Evolutionary conservation across 2,888 invertebrate species (phyloP), one percentile per base, ranked within the genome.

Genomic region (Platerodrilus igneus): DNA sequence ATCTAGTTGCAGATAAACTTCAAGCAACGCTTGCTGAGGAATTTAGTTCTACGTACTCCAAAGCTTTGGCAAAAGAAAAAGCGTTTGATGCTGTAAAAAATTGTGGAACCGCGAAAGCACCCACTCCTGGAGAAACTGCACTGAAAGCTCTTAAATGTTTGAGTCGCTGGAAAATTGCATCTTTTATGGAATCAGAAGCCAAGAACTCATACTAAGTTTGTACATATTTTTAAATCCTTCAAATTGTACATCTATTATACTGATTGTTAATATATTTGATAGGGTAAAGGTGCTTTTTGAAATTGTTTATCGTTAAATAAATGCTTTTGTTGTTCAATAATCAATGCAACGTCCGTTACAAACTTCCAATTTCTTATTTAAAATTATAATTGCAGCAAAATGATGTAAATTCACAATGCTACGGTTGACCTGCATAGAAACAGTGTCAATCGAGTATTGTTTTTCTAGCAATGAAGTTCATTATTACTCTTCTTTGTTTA

Each of bases 111-210:
- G 28, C 23, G 9, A 28, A 15, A 10, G 39, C 33, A 17, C 16
- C 8, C 6, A 33, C 21, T 16, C n/a, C 33, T 21, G 33, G 23
- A 3, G 27, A 39, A 17, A 33, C 39, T 8, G 8, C 33, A n/a
- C n/a, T 22, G 8, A 33, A 22, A 3, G n/a, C 33, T 16, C 5
- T 39, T 8, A 31, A 16, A n/a, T 39, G 39, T 11, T 18, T 39
- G 14, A 29, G 33, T 11, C 19, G 14, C 13, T 39, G 39, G 39
- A 39, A 39, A 22, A 17, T 16, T 6, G 28, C 33, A 14, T 14
- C 21, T 15, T 39, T 39, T 23, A 27, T 39, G 11, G 22, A 39
- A 8, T n/a, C n/a, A n/a, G n/a, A n/a, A n/a, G n/a, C n/a, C n/a
- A n/a, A n/a, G n/a, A n/a, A n/a, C n/a, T n/a, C n/a, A n/a, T n/a